Evolutionary conservation across 37 sponge, comb jelly and placozoan genomes (phyloP).

Genomic region (Haliclona indistincta): DNA sequence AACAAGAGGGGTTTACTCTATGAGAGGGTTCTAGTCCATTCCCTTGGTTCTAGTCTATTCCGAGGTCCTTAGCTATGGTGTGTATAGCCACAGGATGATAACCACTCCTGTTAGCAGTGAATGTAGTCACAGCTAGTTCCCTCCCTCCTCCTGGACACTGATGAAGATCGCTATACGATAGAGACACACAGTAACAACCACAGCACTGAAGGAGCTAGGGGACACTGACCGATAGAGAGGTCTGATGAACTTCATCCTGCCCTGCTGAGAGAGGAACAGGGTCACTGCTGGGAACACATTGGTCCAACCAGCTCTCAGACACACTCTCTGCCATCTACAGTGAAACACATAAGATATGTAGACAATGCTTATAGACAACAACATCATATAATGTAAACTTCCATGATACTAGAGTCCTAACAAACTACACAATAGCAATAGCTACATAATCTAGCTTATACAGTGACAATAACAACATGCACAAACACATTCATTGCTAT

Average conservation of each 20-base stretch:
- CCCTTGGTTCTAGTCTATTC: slow-evolving; percentile 23
- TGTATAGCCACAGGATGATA: slow-evolving; percentile 64
- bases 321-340: slow-evolving; percentile 69
- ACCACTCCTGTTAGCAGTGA: slow-evolving; percentile 26
- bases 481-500: no score
- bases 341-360: no score
- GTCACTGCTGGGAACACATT: slow-evolving; percentile 56
- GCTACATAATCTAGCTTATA: no score
- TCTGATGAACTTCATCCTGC: slow-evolving; percentile 89
- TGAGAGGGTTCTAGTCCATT: no score
- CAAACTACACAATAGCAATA: no score
- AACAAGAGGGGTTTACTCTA: no score
- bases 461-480: no score
- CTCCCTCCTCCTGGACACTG: slow-evolving; percentile 44
- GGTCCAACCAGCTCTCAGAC: slow-evolving; percentile 47
- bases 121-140: slow-evolving; percentile 53
- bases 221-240: slow-evolving; percentile 63
- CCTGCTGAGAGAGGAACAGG: slow-evolving; percentile 73
- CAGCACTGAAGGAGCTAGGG: background rate
- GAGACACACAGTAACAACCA: background rate
- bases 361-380: no score
- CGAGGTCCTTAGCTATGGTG: slow-evolving; percentile 63
- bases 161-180: slow-evolving; percentile 35
- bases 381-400: no score
- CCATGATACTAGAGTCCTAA: no score